phyloP scores from a whole-genome alignment of 92 coral and sea anemone genomes.

The Bergia sp. region DNA sequence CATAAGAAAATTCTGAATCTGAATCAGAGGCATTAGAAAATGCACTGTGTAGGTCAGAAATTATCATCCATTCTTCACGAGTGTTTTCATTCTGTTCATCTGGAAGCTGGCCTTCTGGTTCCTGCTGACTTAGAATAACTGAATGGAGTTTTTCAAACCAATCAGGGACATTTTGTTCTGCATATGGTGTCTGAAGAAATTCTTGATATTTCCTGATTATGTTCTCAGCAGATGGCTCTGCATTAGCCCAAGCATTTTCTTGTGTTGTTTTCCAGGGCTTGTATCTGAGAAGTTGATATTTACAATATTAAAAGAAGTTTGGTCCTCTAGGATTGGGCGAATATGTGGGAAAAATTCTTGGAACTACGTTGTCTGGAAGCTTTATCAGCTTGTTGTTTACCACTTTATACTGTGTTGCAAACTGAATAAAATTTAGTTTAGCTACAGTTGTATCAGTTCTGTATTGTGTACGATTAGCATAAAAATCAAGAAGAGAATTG shows the following conservation, averaged over 20 bases:
- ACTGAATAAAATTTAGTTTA: neutral
- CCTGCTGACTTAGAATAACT: too few species aligned
- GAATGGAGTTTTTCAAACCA: constrained; percentile 26
- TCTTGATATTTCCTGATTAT: constrained; percentile 49
- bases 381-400: neutral
- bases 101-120: too few species aligned
- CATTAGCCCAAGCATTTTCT: constrained; percentile 57
- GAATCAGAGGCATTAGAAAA: too few species aligned
- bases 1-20: too few species aligned
- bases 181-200: constrained; percentile 52
- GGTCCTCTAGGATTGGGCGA: neutral
- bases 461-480: constrained; percentile 11
- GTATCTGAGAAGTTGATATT: constrained; percentile 48
- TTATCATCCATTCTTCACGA: too few species aligned
- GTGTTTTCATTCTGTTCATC: too few species aligned
- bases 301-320: constrained; percentile 41
- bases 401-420: constrained; percentile 7
- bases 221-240: constrained; percentile 50
- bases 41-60: too few species aligned
- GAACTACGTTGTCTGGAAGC: neutral
- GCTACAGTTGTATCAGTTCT: neutral
- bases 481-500: neutral
- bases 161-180: constrained; percentile 50
- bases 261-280: constrained; percentile 52
- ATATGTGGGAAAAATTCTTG: constrained; percentile 2